These are phyloP conservation scores for Tenthredo notha DNA, from an alignment of 2,888 invertebrate species.

Conservation along the genomic window DNA sequence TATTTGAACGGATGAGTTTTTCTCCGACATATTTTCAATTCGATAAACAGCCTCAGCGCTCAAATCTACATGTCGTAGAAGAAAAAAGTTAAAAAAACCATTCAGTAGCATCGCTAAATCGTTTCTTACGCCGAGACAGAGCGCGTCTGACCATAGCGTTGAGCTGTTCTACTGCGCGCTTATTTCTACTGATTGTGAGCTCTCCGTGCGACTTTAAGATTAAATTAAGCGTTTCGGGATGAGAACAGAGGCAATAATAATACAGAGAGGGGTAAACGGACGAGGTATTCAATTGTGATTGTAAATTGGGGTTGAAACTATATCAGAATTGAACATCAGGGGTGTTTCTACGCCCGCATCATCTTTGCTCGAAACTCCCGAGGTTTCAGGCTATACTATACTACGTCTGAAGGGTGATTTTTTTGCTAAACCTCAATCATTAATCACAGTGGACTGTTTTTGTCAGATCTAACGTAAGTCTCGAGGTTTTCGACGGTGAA, in stretches of 20 bases:
- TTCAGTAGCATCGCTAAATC: neutral
- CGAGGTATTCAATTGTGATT: neutral
- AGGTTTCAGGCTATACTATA: neutral
- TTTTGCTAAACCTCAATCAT: constrained; percentile 41
- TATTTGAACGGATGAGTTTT: neutral
- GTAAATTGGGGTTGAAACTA: neutral
- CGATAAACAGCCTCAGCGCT: neutral
- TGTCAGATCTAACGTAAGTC: constrained; percentile 14
- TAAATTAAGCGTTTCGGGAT: neutral
- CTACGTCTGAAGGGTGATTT: constrained; percentile 40
- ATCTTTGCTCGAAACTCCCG: constrained; percentile 31
- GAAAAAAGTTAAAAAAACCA: neutral
- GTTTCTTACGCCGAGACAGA: neutral
- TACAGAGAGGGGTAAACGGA: neutral
- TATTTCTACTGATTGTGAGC: neutral
- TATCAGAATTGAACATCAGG: constrained; percentile 5
- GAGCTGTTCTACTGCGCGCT: neutral
- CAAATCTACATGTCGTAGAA: neutral
- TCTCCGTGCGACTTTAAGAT: neutral
- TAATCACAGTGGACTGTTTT: constrained; percentile 50
- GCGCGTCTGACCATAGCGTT: constrained; percentile 22
- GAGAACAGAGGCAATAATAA: neutral
- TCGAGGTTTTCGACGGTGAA: neutral
- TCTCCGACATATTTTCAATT: neutral
- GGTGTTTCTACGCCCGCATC: constrained; percentile 24